Base-by-base conservation (phyloP, 2,888 invertebrate species). In the Stenodera caucasica region DNA sequence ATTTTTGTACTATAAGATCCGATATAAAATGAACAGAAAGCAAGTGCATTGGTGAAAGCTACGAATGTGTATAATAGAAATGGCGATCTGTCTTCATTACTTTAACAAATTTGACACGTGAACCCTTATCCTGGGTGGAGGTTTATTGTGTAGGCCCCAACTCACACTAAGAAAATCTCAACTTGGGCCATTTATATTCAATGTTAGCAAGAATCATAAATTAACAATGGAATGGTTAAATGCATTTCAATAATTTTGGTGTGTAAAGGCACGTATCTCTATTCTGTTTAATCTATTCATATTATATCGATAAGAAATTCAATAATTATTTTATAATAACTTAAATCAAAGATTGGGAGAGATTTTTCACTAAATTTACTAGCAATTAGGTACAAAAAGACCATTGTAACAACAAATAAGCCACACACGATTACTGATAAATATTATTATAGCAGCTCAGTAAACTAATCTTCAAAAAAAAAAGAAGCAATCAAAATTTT, bases 1-100 rank as follows among this genome's bases (percentile, higher is more conserved):
- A 45, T 45, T 21, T 45, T 21, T 21, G 45, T 45, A 21, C 9
- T 45, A 45, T 11, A 18, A n/a, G 9, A 45, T 23, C n/a, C 40
- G 18, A 40, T 40, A 40, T 11, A 9, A 21, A 40, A 40, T 40
- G 40, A 45, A 45, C 12, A 45, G 4, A 30, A 30, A 45, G 2
- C 11, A 45, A 45, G 8, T 21, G 21, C 12, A 45, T 12, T 21
- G 21, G 12, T 2, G 12, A 45, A 45, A 45, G 5, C 21, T 37
- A 9, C 18, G 3, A 18, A 45, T 45, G 21, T 11, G 45, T 21
- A 40, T 40, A 14, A 33, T 33, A 45, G 45, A 35, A 58, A 53
- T n/a, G 56, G 55, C 61, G 57, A 68, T 68, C 64, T 58, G 56
- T 69, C 67, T 69, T 67, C 67, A 69, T 67, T 69, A 66, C 65